Base-by-base conservation (phyloP, 2,797 vertebrate genomes). In the Argya squamiceps region DNA sequence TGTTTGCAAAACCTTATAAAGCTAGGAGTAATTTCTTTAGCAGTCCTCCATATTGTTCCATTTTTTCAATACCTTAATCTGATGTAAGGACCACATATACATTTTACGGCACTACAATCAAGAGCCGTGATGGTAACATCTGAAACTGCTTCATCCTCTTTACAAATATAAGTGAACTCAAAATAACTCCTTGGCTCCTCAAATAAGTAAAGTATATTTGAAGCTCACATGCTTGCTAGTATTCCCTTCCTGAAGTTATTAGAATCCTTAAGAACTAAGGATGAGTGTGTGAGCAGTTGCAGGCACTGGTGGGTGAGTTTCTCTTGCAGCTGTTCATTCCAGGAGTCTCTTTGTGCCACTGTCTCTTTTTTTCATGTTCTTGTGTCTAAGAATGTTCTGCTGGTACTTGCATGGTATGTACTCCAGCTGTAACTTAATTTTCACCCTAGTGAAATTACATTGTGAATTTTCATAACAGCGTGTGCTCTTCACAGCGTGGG, bases 281-380 rank as follows among this genome's bases (percentile, higher is more conserved):
- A 37, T 75, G 80, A 41, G 17, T 65, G 64, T 52, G 26, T 14
- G 56, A 92, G 93, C 96, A 95, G 84, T 95, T 94, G 94, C 88
- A 91, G 88, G 69, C 69, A 0, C 49, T 83, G 64, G 50, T 91
- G 91, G 91, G 81, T 86, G 88, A 34, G 84, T 95, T 94, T 56
- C 39, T 73, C 49, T 68, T 77, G 92, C 97, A 97, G 96, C 97
- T 97, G 96, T 96, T 96, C 97, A 97, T 97, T 97, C 97, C 96
- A n/a, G 58, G 92, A 89, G 53, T 63, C 84, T 95, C 92, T 13
- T 89, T 96, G 79, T 96, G 79, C 93, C 83, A 20, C 55, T 90
- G 37, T 84, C 81, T 92, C 69, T 76, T 52, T 77, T 76, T 47
- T 44, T 26, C 8, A 0, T 95, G 77, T 93, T 95, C 92, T 81